Base-by-base conservation (phyloP, 1,140 invertebrate genomes). In the Medauroidea extradentata region DNA sequence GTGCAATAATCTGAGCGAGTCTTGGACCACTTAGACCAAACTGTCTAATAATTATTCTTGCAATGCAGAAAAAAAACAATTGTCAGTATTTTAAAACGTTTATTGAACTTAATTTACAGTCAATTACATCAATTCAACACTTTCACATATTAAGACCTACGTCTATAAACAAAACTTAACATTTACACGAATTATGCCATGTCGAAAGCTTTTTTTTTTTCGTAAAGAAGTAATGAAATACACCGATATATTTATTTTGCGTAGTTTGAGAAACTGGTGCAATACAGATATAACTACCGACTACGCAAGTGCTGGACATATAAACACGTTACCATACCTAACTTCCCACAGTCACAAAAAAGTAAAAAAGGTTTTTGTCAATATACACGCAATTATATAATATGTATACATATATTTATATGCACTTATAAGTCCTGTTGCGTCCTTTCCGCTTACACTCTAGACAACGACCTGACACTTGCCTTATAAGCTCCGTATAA, bases 381-480 rank as follows among this genome's bases (percentile, higher is more conserved):
- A 55, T 27, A 44, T 27, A 55, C 53, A 55, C 53, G 29, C 18
- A 55, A n/a, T 42, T 55, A 24, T 41, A 46, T 46, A 46, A 53
- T 53, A 53, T 53, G 52, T 53, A 39, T 39, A 8, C 42, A 53
- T 41, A 29, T 52, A 53, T 38, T 38, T 48, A 48, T 23, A 48
- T 27, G 41, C 23, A 27, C 19, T 56, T 34, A 24, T 27, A 27
- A 24, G 57, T 34, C 57, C 44, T 49, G 57, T 53, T 23, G 44
- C 38, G 34, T 44, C 57, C 57, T 59, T 48, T 51, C 57, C 57
- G 57, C 29, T 52, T 49, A n/a, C 57, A 59, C 39, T 53, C 57
- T 59, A 53, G 57, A 59, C 41, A 59, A 59, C 57, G 57, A 59
- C 57, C 43, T 42, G 57, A 59, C 57, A 59, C 57, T 24, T 55